A percentile compares a stretch with the other conserved stretches of the same genome.
Conservation (phyloP, 2,888 invertebrate genomes). For the Hybos culiciformis region DNA sequence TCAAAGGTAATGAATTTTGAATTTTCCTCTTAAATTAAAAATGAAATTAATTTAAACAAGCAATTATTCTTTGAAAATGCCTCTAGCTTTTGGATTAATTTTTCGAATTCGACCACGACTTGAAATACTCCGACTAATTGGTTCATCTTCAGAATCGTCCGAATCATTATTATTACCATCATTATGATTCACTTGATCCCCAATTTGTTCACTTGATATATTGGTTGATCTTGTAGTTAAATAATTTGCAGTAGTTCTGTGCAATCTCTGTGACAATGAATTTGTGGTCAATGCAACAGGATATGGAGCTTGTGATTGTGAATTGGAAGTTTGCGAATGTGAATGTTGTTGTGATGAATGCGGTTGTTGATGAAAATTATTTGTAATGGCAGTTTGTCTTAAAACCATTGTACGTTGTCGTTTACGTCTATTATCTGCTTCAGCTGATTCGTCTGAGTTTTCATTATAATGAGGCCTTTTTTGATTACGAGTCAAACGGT, state of each 20-base stretch:
- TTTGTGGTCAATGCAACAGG: no score
- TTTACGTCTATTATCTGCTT: conserved; percentile 4
- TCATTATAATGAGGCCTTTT: conserved; percentile 46
- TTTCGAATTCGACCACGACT: conserved; percentile 75
- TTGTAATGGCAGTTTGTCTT: neutral
- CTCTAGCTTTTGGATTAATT: conserved; percentile 65
- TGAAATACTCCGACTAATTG: conserved; percentile 45
- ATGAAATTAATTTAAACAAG: no score
- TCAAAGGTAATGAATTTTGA: no score
- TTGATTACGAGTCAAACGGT: conserved; percentile 25
- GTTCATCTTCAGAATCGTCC: conserved; percentile 22
- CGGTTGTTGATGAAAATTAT: no score
- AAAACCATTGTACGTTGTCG: conserved; percentile 1
- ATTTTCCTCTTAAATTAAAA: no score
- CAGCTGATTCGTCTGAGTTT: conserved; percentile 42
- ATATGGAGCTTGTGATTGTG: no score
- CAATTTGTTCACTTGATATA: neutral
- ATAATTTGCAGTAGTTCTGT: no score
- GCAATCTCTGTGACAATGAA: no score
- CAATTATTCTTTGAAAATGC: conserved; percentile 39
- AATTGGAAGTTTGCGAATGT: conserved; percentile 3
- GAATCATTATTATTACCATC: conserved; percentile 11
- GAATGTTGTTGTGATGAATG: conserved; percentile 11
- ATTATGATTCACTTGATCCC: neutral
- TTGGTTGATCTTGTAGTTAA: neutral